Evolutionary conservation across 2,113 vertebrate species (phyloP).

Genomic region (Perca flavescens): DNA sequence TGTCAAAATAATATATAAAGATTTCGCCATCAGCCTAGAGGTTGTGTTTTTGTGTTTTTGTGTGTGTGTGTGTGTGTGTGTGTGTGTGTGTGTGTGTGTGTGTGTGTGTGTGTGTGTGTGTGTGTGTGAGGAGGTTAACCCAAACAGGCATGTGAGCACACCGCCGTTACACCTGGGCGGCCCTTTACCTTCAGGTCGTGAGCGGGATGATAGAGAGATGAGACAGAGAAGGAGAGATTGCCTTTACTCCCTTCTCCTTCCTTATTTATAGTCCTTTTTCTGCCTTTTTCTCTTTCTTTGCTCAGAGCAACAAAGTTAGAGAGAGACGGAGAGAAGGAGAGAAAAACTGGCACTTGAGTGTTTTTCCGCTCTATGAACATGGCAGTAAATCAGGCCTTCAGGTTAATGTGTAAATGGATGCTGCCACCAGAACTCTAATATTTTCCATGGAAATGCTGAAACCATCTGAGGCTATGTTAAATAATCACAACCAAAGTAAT

Average conservation of each 20-base stretch:
- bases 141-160: slow-evolving; percentile 42
- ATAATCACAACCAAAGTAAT: slow-evolving; percentile 1
- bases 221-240: slow-evolving; percentile 2
- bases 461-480: slow-evolving; percentile 10
- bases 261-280: background rate
- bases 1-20: background rate
- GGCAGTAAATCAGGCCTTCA: slow-evolving; percentile 40
- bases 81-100: slow-evolving; percentile 4
- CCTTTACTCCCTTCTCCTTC: background rate
- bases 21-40: background rate
- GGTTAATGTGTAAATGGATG: slow-evolving; percentile 47
- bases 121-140: slow-evolving; percentile 29
- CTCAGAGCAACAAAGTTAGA: slow-evolving; percentile 10
- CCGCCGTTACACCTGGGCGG: slow-evolving; percentile 34
- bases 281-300: background rate
- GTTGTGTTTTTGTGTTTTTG: background rate
- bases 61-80: background rate
- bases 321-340: slow-evolving; percentile 5
- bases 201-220: slow-evolving; percentile 19
- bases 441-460: slow-evolving; percentile 11
- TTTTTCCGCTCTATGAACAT: slow-evolving; percentile 59
- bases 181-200: slow-evolving; percentile 37
- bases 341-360: slow-evolving; percentile 19
- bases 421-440: slow-evolving; percentile 14
- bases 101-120: background rate